Conservation (phyloP, 2,888 invertebrate species). For the Cephus nigrinus region DNA sequence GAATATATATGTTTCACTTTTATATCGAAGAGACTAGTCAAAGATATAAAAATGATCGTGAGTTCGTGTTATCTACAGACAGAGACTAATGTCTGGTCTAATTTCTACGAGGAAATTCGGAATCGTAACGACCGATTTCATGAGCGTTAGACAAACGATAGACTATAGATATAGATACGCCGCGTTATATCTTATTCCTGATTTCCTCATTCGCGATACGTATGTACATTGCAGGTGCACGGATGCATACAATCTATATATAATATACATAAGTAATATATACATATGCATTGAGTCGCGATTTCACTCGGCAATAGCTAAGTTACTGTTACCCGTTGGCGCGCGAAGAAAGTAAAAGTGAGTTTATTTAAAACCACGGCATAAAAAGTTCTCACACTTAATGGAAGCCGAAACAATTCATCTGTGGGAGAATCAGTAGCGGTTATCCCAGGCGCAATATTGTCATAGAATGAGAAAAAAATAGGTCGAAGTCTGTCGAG, state of each 20-base stretch:
- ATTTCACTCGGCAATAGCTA: neutral
- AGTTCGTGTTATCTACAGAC: neutral
- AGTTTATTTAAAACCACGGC: constrained; percentile 16
- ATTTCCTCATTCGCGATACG: neutral
- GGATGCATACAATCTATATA: neutral
- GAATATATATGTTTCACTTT: neutral
- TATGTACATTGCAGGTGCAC: neutral
- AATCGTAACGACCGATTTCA: neutral
- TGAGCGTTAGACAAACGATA: neutral
- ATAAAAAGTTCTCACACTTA: constrained; percentile 41
- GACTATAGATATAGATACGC: neutral
- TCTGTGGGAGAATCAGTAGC: constrained; percentile 35
- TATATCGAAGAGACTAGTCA: neutral
- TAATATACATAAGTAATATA: neutral
- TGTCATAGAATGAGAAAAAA: constrained; percentile 15
- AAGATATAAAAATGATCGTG: neutral
- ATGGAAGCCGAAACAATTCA: constrained; percentile 20
- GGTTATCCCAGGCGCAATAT: constrained; percentile 33
- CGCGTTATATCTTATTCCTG: neutral
- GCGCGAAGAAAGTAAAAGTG: constrained; percentile 31
- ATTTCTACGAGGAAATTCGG: neutral
- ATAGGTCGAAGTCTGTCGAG: constrained; percentile 11
- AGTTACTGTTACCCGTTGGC: neutral
- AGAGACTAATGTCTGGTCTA: neutral
- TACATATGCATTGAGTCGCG: neutral